Base-by-base conservation (phyloP, 64 coral and sea anemone genomes). In the Astreopora myriophthalma region DNA sequence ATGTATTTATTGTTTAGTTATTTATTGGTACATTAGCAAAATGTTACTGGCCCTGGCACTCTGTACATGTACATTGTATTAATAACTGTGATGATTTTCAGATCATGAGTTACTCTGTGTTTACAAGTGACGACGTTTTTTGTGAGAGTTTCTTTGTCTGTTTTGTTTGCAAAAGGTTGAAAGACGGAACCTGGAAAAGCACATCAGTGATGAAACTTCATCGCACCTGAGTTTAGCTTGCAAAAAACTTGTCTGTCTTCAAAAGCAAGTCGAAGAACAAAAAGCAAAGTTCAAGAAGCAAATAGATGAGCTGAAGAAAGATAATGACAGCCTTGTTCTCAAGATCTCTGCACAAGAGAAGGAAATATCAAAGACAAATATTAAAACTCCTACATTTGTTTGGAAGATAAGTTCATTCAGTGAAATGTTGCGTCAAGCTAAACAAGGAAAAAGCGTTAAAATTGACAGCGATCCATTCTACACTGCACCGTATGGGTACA, bases 401-500 rank as follows among this genome's bases (percentile, higher is more conserved):
- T 88, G 86, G 86, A 88, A 75, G 46, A 75, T 88, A 19, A 74
- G 25, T 3, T 9, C 31, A 51, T 88, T 88, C 69, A 51, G 31
- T 17, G 71, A 61, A 62, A 75, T 61, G 1, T 26, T 88, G 23
- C 66, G 48, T 2, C 67, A 88, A 17, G 86, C 86, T 5, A 88
- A 88, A 34, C 13, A 37, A 2, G 71, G 71, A 10, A 57, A 40
- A 27, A 88, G 57, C 66, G 57, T 17, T 37, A 37, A 74, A 58
- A 28, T 88, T 1, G 49, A 73, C 68, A 88, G 86, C 33, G 30
- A 24, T 0, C 86, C 86, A n/a, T 92, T 92, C 57, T 85, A 92
- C 69, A 92, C 76, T 11, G 69, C 29, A 29, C 16, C 69, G 30
- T 92, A 73, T 75, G 90, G 90, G 5, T 92, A 92, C 5, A 92